phyloP scores from a whole-genome alignment of 2,797 vertebrate genomes.

The Semaprochilodus insignis region DNA sequence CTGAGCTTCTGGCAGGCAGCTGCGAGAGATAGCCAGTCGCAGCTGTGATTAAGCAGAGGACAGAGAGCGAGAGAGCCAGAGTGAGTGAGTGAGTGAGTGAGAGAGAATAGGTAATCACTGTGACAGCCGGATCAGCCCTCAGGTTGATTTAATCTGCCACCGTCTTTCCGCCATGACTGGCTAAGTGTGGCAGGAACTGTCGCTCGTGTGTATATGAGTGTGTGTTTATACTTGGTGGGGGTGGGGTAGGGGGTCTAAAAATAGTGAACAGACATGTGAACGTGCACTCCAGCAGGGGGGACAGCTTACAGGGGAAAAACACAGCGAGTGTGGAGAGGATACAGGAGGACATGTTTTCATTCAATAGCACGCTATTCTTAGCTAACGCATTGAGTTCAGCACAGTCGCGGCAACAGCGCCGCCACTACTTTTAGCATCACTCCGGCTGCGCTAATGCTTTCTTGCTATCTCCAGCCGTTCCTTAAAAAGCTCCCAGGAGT shows the following conservation, averaged over 20 bases:
- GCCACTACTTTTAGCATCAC: slow-evolving; percentile 1
- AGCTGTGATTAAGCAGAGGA: slow-evolving; percentile 47
- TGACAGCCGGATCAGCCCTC: slow-evolving; percentile 57
- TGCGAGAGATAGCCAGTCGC: slow-evolving; percentile 50
- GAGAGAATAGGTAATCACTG: slow-evolving; percentile 55
- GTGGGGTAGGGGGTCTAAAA: slow-evolving; percentile 25
- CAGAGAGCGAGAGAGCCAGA: slow-evolving; percentile 40
- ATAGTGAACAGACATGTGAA: slow-evolving; percentile 42
- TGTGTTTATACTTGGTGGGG: slow-evolving; percentile 11
- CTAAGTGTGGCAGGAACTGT: slow-evolving; percentile 44
- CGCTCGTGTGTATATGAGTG: slow-evolving; percentile 24
- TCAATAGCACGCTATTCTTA: slow-evolving; percentile 40
- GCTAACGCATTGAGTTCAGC: slow-evolving; percentile 20
- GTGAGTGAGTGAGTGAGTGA: slow-evolving; percentile 35
- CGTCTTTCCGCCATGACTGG: slow-evolving; percentile 40
- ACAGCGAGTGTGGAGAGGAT: slow-evolving; percentile 24
- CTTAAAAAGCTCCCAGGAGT: slow-evolving; percentile 12
- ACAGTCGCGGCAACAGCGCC: background rate
- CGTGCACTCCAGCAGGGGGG: slow-evolving; percentile 15
- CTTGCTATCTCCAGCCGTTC: background rate
- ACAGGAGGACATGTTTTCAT: slow-evolving; percentile 38
- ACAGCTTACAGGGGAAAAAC: slow-evolving; percentile 40
- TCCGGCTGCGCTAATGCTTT: slow-evolving; percentile 15
- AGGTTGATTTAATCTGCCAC: slow-evolving; percentile 60
- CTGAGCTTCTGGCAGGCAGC: slow-evolving; percentile 52